Evolutionary conservation across 2,797 vertebrate species (phyloP).

Genomic region (Morelia viridis): DNA sequence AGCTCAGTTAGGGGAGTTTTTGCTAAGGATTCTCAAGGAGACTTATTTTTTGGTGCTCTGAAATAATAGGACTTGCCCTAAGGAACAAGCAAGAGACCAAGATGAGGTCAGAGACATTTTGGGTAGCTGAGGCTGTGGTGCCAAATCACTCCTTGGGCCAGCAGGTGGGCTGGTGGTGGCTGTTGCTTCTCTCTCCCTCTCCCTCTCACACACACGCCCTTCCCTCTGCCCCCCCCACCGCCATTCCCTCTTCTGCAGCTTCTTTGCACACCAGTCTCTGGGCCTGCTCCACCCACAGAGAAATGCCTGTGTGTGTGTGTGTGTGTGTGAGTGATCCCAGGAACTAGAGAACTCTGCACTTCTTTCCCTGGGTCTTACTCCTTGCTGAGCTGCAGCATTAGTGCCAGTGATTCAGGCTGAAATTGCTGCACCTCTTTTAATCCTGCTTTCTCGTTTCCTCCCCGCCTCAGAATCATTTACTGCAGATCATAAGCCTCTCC

Average conservation of each 20-base stretch:
- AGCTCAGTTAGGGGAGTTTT: background rate
- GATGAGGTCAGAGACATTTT: background rate
- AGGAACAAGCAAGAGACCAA: background rate
- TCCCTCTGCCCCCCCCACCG: too few relatives aligned
- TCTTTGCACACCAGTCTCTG: background rate
- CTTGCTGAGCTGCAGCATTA: background rate
- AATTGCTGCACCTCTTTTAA: background rate
- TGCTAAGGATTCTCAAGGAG: background rate
- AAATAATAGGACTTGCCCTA: background rate
- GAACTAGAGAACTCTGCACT: background rate
- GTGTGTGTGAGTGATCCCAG: background rate
- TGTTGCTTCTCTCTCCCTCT: too few relatives aligned
- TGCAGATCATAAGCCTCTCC: slow-evolving; percentile 93
- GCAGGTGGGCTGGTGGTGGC: background rate
- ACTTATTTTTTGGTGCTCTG: background rate
- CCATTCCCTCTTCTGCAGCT: background rate
- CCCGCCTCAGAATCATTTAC: slow-evolving; percentile 89
- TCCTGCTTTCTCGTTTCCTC: background rate
- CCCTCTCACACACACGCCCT: background rate
- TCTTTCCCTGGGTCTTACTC: background rate
- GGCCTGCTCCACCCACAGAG: background rate
- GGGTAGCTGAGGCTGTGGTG: background rate
- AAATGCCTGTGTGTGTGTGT: background rate
- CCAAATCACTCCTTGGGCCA: too few relatives aligned
- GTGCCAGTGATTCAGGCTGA: background rate